phyloP scores from a whole-genome alignment of 2,797 vertebrate species.

The Atherinosoma microstoma region DNA sequence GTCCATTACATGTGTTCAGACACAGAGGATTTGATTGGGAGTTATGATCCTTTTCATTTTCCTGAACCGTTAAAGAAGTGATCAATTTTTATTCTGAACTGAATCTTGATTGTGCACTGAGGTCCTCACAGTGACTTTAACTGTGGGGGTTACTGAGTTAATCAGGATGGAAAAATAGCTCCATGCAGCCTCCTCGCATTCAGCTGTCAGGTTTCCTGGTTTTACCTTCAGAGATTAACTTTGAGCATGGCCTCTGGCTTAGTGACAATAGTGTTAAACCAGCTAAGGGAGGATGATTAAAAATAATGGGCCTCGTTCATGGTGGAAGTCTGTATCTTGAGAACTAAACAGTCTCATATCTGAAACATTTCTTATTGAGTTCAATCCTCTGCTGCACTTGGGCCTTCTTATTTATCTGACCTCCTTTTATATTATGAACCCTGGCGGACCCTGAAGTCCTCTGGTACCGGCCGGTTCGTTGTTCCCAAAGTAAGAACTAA shows the following conservation, averaged over 20 bases:
- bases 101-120: background rate
- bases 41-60: background rate
- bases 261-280: conserved; percentile 16
- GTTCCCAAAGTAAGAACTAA: no score
- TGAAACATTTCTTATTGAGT: background rate
- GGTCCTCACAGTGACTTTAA: background rate
- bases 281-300: conserved; percentile 16
- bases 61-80: background rate
- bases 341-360: background rate
- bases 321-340: background rate
- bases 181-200: background rate
- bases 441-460: no score
- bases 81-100: background rate
- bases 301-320: conserved; percentile 12
- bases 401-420: no score
- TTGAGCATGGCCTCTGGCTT: conserved; percentile 12
- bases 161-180: background rate
- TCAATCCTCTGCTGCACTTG: background rate
- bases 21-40: background rate
- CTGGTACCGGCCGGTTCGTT: no score
- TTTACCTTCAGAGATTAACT: background rate
- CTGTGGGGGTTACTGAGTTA: background rate
- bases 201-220: background rate
- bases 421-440: no score
- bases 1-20: conserved; percentile 4